Base-by-base conservation (phyloP, 2,888 invertebrate species). In the Liopterus haemorrhoidalis region DNA sequence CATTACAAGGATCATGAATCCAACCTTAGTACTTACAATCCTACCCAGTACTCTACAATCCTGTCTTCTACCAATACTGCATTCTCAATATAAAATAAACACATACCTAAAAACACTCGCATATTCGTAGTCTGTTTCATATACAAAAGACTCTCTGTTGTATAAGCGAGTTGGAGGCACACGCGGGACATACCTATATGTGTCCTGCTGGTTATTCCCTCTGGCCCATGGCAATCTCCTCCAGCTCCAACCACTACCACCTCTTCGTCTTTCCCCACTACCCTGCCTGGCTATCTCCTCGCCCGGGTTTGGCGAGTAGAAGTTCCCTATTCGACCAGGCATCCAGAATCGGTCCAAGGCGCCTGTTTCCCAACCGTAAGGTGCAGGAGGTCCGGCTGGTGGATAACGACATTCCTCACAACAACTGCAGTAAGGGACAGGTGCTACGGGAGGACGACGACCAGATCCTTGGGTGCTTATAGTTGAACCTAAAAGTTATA, bases 291-390 rank as follows among this genome's bases (percentile, higher is more conserved):
- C 42, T n/a, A n/a, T n/a, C 41, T 72, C 73, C 48, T 73, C 74
- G 0, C 86, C 86, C 0, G 88, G 88, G 68, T 88, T 88, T 0
- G 89, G 88, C 0, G 87, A 85, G 63, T 88, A 89, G 46, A 89
- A 76, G 64, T 88, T 89, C 0, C 87, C 88, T 19, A 85, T 79
- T 28, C 80, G 73, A 58, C 80, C 79, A 64, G 75, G 57, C 53
- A 72, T 65, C 77, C 76, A 77, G 59, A 78, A 77, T 52, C 72
- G 71, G 47, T 72, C 71, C 9, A 60, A 54, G 9, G 65, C 50
- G 48, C 61, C 61, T 21, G 67, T 66, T 47, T 78, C 78, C 79
- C 79, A 79, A 1, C 77, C 74, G 58, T 74, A 76, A 6, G 72
- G 63, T 60, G 61, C 75, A 58, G 73, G 75, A 48, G 76, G 66